These are phyloP conservation scores for Geococcyx californianus DNA, from an alignment of 2,113 vertebrate genomes.

Conservation along the genomic window DNA sequence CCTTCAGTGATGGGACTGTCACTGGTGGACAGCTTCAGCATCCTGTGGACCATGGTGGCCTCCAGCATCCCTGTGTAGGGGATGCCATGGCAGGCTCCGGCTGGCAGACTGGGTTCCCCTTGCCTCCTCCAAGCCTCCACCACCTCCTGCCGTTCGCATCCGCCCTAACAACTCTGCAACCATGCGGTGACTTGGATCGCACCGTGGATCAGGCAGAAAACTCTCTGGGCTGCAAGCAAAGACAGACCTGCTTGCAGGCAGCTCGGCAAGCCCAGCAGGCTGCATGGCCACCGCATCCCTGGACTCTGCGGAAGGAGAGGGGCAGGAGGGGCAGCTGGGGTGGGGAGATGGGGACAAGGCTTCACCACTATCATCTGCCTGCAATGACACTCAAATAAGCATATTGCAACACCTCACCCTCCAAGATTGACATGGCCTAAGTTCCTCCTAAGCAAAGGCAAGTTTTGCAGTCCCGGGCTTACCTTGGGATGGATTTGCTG, in stretches of 20 bases:
- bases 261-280: fast-evolving
- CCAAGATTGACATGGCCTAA: fast-evolving
- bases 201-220: fast-evolving
- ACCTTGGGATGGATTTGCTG: not conserved
- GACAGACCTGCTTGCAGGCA: too few relatives aligned
- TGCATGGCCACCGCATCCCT: fast-evolving
- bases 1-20: not conserved
- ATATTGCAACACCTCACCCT: not conserved
- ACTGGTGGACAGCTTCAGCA: not conserved
- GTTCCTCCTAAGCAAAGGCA: not conserved
- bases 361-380: not conserved
- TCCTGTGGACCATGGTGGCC: fast-evolving
- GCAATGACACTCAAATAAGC: not conserved
- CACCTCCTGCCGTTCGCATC: not conserved
- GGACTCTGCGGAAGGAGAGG: not conserved
- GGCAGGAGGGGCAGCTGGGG: not conserved
- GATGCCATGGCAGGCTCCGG: not conserved
- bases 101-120: fast-evolving
- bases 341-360: not conserved
- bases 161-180: fast-evolving
- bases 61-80: not conserved
- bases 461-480: not conserved
- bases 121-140: fast-evolving
- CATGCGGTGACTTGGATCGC: fast-evolving
- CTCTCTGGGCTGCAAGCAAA: fast-evolving